Evolutionary conservation across 2,888 invertebrate genomes (phyloP), one percentile per base, ranked within the genome.

Genomic region (Chydorus sphaericus): DNA sequence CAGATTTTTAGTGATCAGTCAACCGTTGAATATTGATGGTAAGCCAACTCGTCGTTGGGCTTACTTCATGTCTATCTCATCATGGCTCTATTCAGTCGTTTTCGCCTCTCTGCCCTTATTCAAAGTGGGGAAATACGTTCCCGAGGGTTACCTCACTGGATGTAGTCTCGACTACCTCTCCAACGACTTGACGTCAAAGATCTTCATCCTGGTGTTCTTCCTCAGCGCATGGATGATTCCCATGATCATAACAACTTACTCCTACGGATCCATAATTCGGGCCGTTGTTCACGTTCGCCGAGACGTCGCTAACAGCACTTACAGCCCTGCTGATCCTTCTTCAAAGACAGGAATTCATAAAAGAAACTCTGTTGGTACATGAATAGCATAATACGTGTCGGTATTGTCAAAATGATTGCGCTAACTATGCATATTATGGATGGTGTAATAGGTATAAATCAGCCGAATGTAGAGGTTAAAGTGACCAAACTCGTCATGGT

Each of bases 211-310:
- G 61, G 67, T 77, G 5, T 84, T 84, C 67, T 86, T 85, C 67
- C 75, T 80, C 33, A 83, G 80, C 1, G 87, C 81, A 48, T 90
- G 82, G 80, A 74, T 82, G 2, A 66, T 82, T 2, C 90, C 90
- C 0, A 75, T 89, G 60, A 65, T 71, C 36, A 71, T 81, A 11
- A 88, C 89, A 49, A 70, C 78, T 7, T 82, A 78, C 66, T 84
- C 84, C 63, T 90, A 90, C 66, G 69, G 77, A 37, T 79, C 77
- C 62, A 86, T 86, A 59, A 73, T 83, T 44, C 73, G 75, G 56
- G 79, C 79, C 0, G 83, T 84, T 7, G 18, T 8, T n/a, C 7
- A 39, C 7, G n/a, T n/a, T n/a, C n/a, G n/a, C n/a, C n/a, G n/a
- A n/a, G n/a, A n/a, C n/a, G n/a, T n/a, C n/a, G n/a, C n/a, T n/a